Conservation (phyloP, 2,797 vertebrate species). For the Muscicapa comitata region DNA sequence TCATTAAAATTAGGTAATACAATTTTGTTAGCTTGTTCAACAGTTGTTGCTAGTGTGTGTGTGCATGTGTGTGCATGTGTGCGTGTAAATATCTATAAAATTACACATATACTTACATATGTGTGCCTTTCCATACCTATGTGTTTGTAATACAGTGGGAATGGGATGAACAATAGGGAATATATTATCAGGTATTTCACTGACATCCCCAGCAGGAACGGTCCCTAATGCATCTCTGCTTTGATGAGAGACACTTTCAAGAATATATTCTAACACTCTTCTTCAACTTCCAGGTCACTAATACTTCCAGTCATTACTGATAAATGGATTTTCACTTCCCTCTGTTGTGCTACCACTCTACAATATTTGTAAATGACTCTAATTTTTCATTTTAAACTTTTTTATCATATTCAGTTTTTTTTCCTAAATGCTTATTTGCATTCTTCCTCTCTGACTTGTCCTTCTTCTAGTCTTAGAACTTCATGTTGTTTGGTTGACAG, state of each 20-base stretch:
- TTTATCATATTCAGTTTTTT: not conserved
- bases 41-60: not conserved
- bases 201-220: not conserved
- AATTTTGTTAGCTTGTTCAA: not conserved
- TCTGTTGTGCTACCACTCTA: not conserved
- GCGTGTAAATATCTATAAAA: not conserved
- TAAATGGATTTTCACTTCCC: not conserved
- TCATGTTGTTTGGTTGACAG: not conserved
- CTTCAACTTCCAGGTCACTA: not conserved
- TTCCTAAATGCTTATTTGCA: not conserved
- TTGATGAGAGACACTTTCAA: not conserved
- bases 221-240: not conserved
- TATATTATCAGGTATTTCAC: not conserved
- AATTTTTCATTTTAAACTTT: not conserved
- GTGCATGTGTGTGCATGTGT: not conserved
- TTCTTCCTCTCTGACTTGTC: not conserved
- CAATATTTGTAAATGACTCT: not conserved
- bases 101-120: rapidly evolving
- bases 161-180: not conserved
- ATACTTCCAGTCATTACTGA: not conserved
- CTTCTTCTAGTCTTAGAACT: not conserved
- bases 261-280: not conserved
- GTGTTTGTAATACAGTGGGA: not conserved
- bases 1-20: not conserved
- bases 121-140: not conserved